phyloP scores from a whole-genome alignment of 2,888 invertebrate species.

The Cerastoderma edule region DNA sequence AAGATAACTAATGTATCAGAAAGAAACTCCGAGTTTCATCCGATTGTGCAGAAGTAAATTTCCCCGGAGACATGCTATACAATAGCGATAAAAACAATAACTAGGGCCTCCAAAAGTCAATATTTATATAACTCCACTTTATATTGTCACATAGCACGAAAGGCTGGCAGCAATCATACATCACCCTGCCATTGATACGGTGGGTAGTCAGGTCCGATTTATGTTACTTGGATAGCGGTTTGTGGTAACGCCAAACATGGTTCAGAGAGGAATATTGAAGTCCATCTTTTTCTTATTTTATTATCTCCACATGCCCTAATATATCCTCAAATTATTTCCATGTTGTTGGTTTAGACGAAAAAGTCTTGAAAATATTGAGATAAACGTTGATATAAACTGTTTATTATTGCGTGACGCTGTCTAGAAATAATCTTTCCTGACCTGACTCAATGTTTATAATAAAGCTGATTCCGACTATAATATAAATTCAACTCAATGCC shows the following conservation, averaged over 20 bases:
- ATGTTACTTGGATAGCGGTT: neutral
- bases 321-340: too few species aligned
- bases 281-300: neutral
- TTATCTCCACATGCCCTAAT: neutral
- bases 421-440: too few species aligned
- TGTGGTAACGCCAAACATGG: neutral
- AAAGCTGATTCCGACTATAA: too few species aligned
- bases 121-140: slow-evolving; percentile 41
- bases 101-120: slow-evolving; percentile 31
- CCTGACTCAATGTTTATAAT: too few species aligned
- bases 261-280: neutral
- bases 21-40: too few species aligned
- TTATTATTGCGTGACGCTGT: too few species aligned
- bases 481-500: too few species aligned
- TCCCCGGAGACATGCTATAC: slow-evolving; percentile 13
- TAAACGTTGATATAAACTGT: too few species aligned
- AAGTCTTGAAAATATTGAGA: too few species aligned
- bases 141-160: slow-evolving; percentile 25
- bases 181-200: neutral
- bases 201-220: neutral
- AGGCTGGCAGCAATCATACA: neutral
- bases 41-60: neutral
- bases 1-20: too few species aligned
- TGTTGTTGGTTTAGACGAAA: too few species aligned
- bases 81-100: slow-evolving; percentile 37